Base-by-base conservation (phyloP, 2,113 vertebrate species). In the Ceuthmochares aereus region DNA sequence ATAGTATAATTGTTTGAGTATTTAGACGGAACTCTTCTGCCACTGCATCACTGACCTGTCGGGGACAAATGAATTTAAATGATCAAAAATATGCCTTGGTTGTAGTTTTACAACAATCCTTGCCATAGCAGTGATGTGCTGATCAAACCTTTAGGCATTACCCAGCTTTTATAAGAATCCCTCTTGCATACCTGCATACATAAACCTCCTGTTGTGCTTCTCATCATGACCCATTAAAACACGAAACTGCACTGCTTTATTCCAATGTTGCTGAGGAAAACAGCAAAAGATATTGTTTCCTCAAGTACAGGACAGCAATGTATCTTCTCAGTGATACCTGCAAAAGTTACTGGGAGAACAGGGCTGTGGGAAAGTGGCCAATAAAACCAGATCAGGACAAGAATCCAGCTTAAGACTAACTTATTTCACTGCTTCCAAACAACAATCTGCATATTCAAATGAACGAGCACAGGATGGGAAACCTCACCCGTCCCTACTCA, bases 1-100 rank as follows among this genome's bases (percentile, higher is more conserved):
- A 98, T 30, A 99, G 89, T 69, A 99, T 96, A 93, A 98, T 98
- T 98, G 98, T 98, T 90, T 98, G 98, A 52, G 98, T 99, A 94
- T 99, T 98, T 67, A 99, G 97, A 91, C 98, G 98, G 91, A 99
- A 99, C 95, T 99, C 98, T 22, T 98, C 98, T 40, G 98, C 98
- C 62, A 98, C 98, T 7, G 98, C 98, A 82, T 98, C 98, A 69
- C 98, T 98, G 89, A 99, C 98, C 98, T 99, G 43, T 17, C 32
- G 16, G 42, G 67, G 14, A 63, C 42, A 89, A 78, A 16, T 19
- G 19, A 64, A 93, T 72, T 47, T 14, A 77, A 52, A 87, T 12
- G 3, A 68, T 32, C 4, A 10, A 49, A 42, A 77, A 56, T 43
- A 10, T 1, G 19, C 36, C 42, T 56, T 19, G 72, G n/a, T 23